Conservation (phyloP, 1,140 invertebrate genomes). For the Helicoverpa zea region DNA sequence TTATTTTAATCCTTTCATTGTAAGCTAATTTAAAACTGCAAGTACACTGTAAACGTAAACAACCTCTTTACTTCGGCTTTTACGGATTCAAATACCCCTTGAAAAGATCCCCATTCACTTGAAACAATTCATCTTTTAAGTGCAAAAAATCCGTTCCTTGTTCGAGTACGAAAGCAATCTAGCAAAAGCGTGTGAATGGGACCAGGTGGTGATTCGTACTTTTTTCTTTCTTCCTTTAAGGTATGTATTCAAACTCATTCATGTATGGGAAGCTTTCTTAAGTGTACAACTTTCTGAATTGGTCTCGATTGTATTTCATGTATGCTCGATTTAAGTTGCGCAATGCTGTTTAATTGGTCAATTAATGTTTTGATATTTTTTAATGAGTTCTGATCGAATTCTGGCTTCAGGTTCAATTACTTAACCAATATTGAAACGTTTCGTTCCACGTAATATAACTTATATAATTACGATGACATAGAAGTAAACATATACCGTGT, state of each 20-base stretch:
- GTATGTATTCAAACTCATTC: constrained; percentile 34
- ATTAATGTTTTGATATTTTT: too few species aligned
- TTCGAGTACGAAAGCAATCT: constrained; percentile 73
- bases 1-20: too few species aligned
- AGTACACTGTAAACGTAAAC: not conserved
- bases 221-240: constrained; percentile 36
- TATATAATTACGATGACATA: too few species aligned
- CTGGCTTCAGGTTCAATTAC: too few species aligned
- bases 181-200: constrained; percentile 71
- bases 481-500: too few species aligned
- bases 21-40: too few species aligned
- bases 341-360: not conserved
- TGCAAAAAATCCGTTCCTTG: constrained; percentile 67
- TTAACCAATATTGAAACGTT: too few species aligned
- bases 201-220: constrained; percentile 62
- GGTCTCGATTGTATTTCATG: not conserved
- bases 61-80: constrained; percentile 16
- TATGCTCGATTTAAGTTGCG: not conserved
- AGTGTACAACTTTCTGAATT: constrained; percentile 1
- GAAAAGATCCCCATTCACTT: constrained; percentile 47
- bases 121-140: constrained; percentile 66
- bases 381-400: too few species aligned
- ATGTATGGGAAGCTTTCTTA: constrained; percentile 34
- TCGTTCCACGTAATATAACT: too few species aligned
- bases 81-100: constrained; percentile 47